Evolutionary conservation across 2,113 vertebrate species (phyloP).

Genomic region (Xenopus borealis): DNA sequence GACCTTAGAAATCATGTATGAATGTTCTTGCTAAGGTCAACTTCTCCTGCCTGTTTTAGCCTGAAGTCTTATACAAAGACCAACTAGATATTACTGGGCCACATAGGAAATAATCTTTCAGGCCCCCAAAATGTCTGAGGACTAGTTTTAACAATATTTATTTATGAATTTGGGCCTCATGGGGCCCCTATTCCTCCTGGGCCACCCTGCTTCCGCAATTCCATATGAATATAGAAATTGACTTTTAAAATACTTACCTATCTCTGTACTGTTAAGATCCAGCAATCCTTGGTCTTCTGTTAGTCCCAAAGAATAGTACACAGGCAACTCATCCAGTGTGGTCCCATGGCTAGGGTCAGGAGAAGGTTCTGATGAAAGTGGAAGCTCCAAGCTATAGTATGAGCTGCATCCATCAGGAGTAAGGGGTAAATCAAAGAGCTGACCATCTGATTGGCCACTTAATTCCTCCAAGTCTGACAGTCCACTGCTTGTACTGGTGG

Average conservation of each 20-base stretch:
- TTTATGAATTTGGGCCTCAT: too few species aligned
- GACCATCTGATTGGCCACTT: slow-evolving; percentile 71
- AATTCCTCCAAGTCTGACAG: slow-evolving; percentile 82
- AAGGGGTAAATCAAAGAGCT: slow-evolving; percentile 82
- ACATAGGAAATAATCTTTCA: too few species aligned
- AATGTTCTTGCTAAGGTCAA: too few species aligned
- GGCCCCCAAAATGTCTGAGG: too few species aligned
- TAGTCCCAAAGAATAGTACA: slow-evolving; percentile 59
- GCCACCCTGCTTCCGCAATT: too few species aligned
- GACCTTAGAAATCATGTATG: too few species aligned
- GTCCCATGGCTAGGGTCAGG: slow-evolving; percentile 72
- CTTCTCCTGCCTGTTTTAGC: too few species aligned
- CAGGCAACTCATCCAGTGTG: slow-evolving; percentile 74
- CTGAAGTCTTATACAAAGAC: too few species aligned
- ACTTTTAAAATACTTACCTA: slow-evolving; percentile 62
- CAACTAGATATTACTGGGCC: too few species aligned
- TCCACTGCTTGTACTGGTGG: slow-evolving; percentile 69
- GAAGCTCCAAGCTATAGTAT: slow-evolving; percentile 77
- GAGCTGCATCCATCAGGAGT: slow-evolving; percentile 72
- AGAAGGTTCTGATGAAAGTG: slow-evolving; percentile 77
- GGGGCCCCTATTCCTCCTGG: too few species aligned
- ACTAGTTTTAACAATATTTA: too few species aligned
- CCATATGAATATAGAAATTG: too few species aligned
- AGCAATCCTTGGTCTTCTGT: slow-evolving; percentile 54
- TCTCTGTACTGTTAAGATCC: slow-evolving; percentile 73